These are phyloP conservation scores for Sebastes taczanowskii DNA, from an alignment of 2,797 vertebrate genomes.

Conservation along the genomic window DNA sequence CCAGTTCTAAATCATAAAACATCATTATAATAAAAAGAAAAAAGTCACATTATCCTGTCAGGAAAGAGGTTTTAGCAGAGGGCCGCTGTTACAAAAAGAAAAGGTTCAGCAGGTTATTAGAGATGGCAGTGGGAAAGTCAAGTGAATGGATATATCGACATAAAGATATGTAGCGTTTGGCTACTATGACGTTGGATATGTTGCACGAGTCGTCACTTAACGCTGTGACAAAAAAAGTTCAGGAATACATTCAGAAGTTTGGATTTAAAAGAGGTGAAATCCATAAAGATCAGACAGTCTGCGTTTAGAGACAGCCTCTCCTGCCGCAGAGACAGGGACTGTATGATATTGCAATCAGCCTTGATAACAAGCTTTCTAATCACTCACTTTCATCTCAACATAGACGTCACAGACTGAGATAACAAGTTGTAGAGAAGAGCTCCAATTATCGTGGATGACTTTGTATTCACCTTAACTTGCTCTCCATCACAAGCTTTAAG, in stretches of 20 bases:
- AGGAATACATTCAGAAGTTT: conserved; percentile 61
- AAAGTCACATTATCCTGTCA: conserved; percentile 56
- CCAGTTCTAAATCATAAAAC: conserved; percentile 58
- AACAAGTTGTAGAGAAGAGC: conserved; percentile 38
- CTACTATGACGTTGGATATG: conserved; percentile 13
- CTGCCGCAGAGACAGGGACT: conserved; percentile 16
- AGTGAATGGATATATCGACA: conserved; percentile 33
- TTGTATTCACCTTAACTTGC: conserved; percentile 53
- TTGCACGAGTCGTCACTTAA: conserved; percentile 14
- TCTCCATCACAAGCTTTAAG: conserved; percentile 13
- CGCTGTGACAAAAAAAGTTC: conserved; percentile 16
- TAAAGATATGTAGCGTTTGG: conserved; percentile 19
- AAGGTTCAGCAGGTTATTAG: conserved; percentile 57
- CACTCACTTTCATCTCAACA: conserved; percentile 47
- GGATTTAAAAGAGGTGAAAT: conserved; percentile 25
- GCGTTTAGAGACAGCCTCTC: conserved; percentile 6
- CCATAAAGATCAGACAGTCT: conserved; percentile 19
- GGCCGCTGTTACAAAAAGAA: background rate
- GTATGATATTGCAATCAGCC: conserved; percentile 37
- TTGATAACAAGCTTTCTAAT: conserved; percentile 44
- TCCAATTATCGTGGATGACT: conserved; percentile 45
- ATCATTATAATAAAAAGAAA: conserved; percentile 20
- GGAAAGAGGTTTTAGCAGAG: conserved; percentile 22
- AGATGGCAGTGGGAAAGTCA: conserved; percentile 33
- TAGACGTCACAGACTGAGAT: conserved; percentile 43